These are phyloP conservation scores for Syrrhaptes paradoxus DNA, from an alignment of 2,113 vertebrate genomes.

Conservation along the genomic window DNA sequence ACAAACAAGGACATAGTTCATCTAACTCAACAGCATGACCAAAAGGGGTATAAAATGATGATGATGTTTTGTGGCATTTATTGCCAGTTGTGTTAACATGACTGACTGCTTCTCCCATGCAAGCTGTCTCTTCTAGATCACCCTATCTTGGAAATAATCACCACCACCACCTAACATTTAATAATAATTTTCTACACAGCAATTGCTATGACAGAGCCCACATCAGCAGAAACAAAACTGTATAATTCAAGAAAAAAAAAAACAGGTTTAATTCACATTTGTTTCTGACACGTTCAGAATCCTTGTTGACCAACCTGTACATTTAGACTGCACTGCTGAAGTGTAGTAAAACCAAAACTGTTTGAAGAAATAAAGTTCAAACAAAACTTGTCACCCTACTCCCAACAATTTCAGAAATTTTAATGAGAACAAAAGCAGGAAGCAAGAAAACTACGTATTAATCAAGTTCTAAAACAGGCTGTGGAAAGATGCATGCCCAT, in stretches of 20 bases:
- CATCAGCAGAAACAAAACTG: background rate
- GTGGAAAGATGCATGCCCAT: background rate
- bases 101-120: constrained; percentile 26
- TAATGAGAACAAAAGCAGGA: background rate
- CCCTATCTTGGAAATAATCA: constrained; percentile 39
- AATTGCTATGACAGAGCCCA: background rate
- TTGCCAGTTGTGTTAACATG: constrained; percentile 56
- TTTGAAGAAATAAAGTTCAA: background rate
- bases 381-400: background rate
- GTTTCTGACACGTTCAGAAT: background rate
- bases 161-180: constrained; percentile 12
- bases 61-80: constrained; percentile 53
- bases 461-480: background rate
- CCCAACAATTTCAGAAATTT: background rate
- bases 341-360: background rate
- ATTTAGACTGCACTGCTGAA: background rate
- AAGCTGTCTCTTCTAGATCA: constrained; percentile 49
- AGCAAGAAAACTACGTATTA: background rate
- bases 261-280: background rate
- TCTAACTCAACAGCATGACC: constrained; percentile 28
- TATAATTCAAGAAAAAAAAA: background rate
- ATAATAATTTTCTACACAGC: constrained; percentile 13
- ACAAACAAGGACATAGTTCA: constrained; percentile 66
- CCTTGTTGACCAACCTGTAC: background rate
- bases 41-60: constrained; percentile 42